Percentiles rank a stretch among this genome's conserved stretches.
These are phyloP conservation scores for Diarsia mendica DNA, from an alignment of 2,888 invertebrate genomes.

Conservation along the genomic window DNA sequence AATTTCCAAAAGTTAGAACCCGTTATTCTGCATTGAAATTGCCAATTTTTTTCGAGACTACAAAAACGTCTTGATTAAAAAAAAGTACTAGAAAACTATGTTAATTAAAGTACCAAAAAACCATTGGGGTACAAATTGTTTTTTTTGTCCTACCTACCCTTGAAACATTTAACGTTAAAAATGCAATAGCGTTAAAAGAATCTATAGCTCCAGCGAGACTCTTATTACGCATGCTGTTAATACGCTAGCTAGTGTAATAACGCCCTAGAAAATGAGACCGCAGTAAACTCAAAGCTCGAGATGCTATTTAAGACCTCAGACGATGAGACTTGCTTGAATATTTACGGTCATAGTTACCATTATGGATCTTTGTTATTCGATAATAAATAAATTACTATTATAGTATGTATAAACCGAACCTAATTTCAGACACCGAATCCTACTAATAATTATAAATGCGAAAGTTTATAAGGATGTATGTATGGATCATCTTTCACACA, in stretches of 20 bases:
- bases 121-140: neutral
- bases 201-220: constrained; percentile 16
- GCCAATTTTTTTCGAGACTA: neutral
- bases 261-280: neutral
- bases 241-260: neutral
- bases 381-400: too few species aligned
- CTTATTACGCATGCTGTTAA: neutral
- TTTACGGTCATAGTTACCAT: neutral
- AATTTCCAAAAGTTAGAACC: neutral
- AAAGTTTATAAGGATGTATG: too few species aligned
- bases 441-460: too few species aligned
- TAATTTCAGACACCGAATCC: too few species aligned
- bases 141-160: too few species aligned
- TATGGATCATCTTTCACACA: too few species aligned
- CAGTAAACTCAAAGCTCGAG: neutral
- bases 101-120: neutral
- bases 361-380: too few species aligned
- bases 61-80: neutral
- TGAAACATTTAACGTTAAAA: constrained; percentile 1
- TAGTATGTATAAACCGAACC: neutral
- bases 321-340: neutral
- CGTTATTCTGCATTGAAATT: neutral
- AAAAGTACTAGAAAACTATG: neutral
- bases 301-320: neutral
- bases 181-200: constrained; percentile 3